Evolutionary conservation across 1,140 invertebrate species (phyloP), one percentile per base, ranked within the genome.

Genomic region (Potamilus streckersoni): DNA sequence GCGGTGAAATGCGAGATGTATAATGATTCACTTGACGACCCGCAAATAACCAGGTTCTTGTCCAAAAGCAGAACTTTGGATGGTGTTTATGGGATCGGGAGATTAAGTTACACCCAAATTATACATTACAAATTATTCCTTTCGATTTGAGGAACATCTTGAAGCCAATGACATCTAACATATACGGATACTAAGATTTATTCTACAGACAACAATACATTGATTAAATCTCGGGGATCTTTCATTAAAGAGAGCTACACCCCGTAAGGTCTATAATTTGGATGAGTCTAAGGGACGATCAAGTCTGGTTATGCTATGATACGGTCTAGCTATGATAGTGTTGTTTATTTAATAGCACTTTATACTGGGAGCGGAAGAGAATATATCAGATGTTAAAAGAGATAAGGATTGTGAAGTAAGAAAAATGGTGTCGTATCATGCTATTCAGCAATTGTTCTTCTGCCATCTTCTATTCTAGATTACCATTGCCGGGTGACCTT

Each of bases 101-200:
- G 14, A 77, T 77, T 71, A 58, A 57, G 62, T 77, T 77, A 69
- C 56, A 56, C 58, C 63, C 20, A 71, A 77, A 77, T 77, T 77
- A 77, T 71, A 77, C 70, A 77, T 77, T 77, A 72, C 75, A 77
- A 72, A 77, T 71, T 72, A 77, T 72, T 68, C 67, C 56, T 63
- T 20, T 77, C 75, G 62, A 72, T 77, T 57, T 72, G 67, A 55
- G 65, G 17, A 71, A 58, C 63, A 66, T 72, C 73, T 65, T 69
- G 17, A 8, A 38, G 16, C 23, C 49, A 56, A 72, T 72, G 59
- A 63, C 12, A 71, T 57, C 63, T 72, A 56, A 23, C 23, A 77
- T 77, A 77, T 77, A 69, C 73, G 72, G 68, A 77, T 77, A 62
- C 69, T 23, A 55, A 77, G 65, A 72, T 77, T 77, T 77, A 77